Conservation (phyloP, 2,113 vertebrate species). For the Chaetodon trifascialis region DNA sequence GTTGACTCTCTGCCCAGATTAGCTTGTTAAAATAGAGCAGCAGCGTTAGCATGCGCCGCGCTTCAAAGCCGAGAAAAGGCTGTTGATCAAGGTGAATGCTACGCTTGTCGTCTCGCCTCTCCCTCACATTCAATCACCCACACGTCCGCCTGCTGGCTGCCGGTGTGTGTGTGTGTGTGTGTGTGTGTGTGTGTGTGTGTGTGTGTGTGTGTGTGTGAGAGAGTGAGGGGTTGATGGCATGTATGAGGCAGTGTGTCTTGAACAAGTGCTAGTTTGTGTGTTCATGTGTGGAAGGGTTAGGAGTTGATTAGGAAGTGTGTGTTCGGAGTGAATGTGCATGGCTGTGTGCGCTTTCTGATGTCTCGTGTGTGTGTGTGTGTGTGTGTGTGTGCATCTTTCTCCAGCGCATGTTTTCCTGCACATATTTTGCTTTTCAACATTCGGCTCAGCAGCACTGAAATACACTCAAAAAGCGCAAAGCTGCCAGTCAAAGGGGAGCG, state of each 20-base stretch:
- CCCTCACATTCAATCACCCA: constrained; percentile 60
- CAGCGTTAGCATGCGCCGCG: constrained; percentile 40
- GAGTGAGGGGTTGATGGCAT: background rate
- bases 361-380: background rate
- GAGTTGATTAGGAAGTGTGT: constrained; percentile 34
- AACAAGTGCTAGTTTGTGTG: constrained; percentile 6
- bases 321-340: background rate
- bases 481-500: background rate
- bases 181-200: constrained; percentile 19
- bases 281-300: constrained; percentile 2
- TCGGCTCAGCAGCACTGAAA: constrained; percentile 3
- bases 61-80: constrained; percentile 71
- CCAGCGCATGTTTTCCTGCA: constrained; percentile 6
- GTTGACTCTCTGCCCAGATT: constrained; percentile 54
- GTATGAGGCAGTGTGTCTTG: constrained; percentile 2
- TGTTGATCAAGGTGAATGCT: constrained; percentile 78
- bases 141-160: constrained; percentile 47
- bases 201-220: constrained; percentile 23
- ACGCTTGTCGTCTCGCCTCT: constrained; percentile 69
- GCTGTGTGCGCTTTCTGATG: background rate
- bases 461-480: background rate
- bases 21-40: constrained; percentile 79
- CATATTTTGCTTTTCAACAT: constrained; percentile 25
- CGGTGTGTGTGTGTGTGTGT: constrained; percentile 18
- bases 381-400: background rate